Percentiles rank a stretch among this genome's conserved stretches.
Conservation (phyloP, 2,113 vertebrate species). For the Sula dactylatra region DNA sequence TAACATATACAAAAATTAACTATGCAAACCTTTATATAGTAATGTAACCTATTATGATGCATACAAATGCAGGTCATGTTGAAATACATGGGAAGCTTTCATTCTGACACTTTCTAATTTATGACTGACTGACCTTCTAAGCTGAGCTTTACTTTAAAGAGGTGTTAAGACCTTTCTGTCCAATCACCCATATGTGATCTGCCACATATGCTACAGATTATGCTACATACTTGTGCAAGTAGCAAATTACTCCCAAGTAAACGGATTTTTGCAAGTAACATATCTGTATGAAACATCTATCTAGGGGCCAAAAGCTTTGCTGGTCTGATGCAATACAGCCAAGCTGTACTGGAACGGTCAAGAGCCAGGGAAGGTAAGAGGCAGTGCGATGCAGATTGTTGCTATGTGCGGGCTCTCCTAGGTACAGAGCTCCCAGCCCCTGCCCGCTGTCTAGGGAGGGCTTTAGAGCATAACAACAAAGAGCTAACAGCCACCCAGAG, state of each 20-base stretch:
- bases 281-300: background rate
- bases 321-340: background rate
- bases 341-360: rapidly evolving
- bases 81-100: background rate
- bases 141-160: background rate
- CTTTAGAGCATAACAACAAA: background rate
- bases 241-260: background rate
- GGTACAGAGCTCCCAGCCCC: background rate
- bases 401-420: background rate
- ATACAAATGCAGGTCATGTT: background rate
- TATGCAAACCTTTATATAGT: background rate
- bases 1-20: background rate
- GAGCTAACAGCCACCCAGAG: background rate
- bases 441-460: background rate
- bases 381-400: rapidly evolving
- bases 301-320: background rate
- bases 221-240: background rate
- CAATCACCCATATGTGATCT: background rate
- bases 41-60: background rate
- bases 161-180: background rate
- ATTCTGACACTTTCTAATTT: background rate
- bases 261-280: background rate
- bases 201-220: background rate
- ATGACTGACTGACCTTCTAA: background rate
- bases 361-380: background rate